phyloP scores from a whole-genome alignment of 2,888 invertebrate genomes.

The Syritta pipiens region DNA sequence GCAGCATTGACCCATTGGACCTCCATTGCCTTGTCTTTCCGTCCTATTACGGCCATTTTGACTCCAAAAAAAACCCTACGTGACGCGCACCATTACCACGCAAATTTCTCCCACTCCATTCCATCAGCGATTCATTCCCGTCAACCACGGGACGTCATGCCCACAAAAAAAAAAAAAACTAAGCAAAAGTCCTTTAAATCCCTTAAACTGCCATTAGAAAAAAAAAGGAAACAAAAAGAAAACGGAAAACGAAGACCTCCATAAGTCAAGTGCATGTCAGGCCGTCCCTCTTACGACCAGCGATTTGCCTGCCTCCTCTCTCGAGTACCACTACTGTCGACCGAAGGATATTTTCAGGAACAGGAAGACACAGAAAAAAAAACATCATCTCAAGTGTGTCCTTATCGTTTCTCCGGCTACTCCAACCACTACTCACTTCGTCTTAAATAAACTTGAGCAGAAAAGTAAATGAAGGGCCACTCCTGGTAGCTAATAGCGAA shows the following conservation, averaged over 20 bases:
- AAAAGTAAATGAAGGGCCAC: constrained; percentile 43
- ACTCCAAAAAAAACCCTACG: too few relatives aligned
- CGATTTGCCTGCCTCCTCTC: too few relatives aligned
- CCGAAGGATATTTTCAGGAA: background rate
- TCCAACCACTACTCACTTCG: constrained; percentile 9
- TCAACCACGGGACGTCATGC: background rate
- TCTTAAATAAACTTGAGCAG: constrained; percentile 28
- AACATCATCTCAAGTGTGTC: constrained; percentile 1
- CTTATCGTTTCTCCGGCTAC: constrained; percentile 6
- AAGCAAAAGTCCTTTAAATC: background rate
- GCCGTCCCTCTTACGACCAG: too few relatives aligned
- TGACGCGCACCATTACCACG: too few relatives aligned
- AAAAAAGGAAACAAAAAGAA: background rate
- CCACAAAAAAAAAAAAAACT: background rate
- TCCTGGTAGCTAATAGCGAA: constrained; percentile 33
- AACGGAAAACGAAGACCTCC: too few relatives aligned
- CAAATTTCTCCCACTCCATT: background rate
- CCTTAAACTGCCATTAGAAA: background rate
- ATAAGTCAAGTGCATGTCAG: constrained; percentile 1
- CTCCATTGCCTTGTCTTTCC: too few relatives aligned
- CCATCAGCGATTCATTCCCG: too few relatives aligned
- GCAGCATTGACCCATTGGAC: too few relatives aligned
- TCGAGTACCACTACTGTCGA: too few relatives aligned
- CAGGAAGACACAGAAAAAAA: background rate
- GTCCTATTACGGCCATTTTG: too few relatives aligned